phyloP scores from a whole-genome alignment of 2,113 vertebrate species.

The Apaloderma vittatum region DNA sequence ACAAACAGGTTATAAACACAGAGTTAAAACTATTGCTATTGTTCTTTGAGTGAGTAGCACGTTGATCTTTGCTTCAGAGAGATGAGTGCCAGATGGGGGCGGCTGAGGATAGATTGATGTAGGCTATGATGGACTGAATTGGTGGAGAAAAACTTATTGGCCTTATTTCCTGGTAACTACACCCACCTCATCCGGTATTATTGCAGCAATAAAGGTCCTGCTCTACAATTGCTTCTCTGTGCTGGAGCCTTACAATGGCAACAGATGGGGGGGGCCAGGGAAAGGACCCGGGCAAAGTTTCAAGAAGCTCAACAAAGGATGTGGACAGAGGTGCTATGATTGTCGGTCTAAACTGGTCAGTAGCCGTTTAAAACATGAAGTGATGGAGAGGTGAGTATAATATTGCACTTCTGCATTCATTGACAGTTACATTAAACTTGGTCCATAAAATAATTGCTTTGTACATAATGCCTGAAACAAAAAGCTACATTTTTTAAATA shows the following conservation, averaged over 20 bases:
- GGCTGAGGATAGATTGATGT: neutral
- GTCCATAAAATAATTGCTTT: constrained; percentile 85
- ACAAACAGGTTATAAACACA: constrained; percentile 58
- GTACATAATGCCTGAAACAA: constrained; percentile 80
- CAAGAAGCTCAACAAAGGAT: constrained; percentile 26
- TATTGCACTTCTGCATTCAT: constrained; percentile 84
- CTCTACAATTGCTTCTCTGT: constrained; percentile 34
- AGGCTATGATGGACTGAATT: neutral
- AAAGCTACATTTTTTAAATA: constrained; percentile 89
- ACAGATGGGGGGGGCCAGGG: neutral
- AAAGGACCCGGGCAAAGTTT: neutral
- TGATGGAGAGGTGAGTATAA: constrained; percentile 73
- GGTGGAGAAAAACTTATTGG: neutral
- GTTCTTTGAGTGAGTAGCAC: constrained; percentile 65
- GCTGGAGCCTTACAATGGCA: constrained; percentile 1
- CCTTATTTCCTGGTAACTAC: constrained; percentile 8
- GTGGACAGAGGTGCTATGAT: constrained; percentile 63
- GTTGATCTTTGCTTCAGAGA: constrained; percentile 28
- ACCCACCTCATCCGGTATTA: constrained; percentile 62
- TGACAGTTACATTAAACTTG: constrained; percentile 81
- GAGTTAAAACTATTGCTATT: constrained; percentile 82
- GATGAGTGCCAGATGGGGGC: constrained; percentile 65
- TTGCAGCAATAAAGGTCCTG: constrained; percentile 66
- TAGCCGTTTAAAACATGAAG: constrained; percentile 38
- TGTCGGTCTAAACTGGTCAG: constrained; percentile 77